These are phyloP conservation scores for Xyrichtys novacula DNA, from an alignment of 2,797 vertebrate genomes.

Conservation along the genomic window DNA sequence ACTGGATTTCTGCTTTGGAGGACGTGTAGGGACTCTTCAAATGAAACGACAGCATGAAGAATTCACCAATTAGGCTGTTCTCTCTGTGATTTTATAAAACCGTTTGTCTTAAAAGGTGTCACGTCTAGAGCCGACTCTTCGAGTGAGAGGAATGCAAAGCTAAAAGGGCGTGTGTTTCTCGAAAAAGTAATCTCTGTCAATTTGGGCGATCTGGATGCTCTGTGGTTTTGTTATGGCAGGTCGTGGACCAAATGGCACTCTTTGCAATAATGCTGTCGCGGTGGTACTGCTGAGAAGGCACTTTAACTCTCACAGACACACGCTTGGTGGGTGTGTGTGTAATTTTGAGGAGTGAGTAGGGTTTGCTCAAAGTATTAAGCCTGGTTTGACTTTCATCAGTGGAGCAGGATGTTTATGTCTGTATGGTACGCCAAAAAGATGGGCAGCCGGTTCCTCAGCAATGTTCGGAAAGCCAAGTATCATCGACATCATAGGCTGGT, in stretches of 20 bases:
- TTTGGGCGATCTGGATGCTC: not conserved
- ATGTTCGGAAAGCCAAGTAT: constrained; percentile 83
- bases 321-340: constrained; percentile 35
- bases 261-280: constrained; percentile 20
- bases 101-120: constrained; percentile 10
- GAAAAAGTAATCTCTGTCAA: constrained; percentile 34
- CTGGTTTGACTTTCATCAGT: constrained; percentile 36
- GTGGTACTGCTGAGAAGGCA: constrained; percentile 27
- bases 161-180: constrained; percentile 29
- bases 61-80: constrained; percentile 38
- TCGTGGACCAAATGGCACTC: constrained; percentile 22
- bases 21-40: constrained; percentile 36
- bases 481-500: constrained; percentile 80
- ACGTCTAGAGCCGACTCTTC: constrained; percentile 22
- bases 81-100: constrained; percentile 41
- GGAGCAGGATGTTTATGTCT: constrained; percentile 85
- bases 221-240: constrained; percentile 50
- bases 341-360: constrained; percentile 50
- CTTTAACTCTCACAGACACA: constrained; percentile 5
- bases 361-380: constrained; percentile 40
- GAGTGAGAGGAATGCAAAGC: constrained; percentile 18
- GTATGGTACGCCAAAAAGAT: constrained; percentile 90
- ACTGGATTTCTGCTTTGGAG: constrained; percentile 16
- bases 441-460: constrained; percentile 84
- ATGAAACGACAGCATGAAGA: constrained; percentile 45